phyloP scores from a whole-genome alignment of 2,113 vertebrate genomes.

The Chaenogobius annularis region DNA sequence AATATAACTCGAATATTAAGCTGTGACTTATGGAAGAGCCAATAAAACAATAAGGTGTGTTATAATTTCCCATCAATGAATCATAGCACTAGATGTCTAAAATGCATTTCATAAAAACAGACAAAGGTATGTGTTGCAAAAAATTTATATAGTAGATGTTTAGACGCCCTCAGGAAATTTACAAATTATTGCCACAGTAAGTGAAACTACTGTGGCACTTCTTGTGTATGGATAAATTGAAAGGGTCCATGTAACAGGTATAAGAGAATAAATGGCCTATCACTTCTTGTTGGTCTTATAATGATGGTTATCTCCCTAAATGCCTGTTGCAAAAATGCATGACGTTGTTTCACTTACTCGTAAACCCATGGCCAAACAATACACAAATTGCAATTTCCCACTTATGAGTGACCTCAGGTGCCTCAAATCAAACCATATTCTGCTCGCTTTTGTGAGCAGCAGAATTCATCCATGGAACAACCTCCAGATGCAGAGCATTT shows the following conservation, averaged over 20 bases:
- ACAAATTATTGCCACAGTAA: neutral
- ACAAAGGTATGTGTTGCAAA: too few species aligned
- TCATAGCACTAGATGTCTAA: too few species aligned
- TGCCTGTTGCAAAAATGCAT: neutral
- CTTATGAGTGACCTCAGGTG: conserved; percentile 18
- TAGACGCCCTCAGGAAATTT: too few species aligned
- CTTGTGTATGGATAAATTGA: too few species aligned
- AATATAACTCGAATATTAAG: too few species aligned
- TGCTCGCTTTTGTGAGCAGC: conserved; percentile 17
- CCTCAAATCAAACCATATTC: conserved; percentile 12
- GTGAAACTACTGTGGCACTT: neutral
- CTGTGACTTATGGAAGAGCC: too few species aligned
- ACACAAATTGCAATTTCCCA: conserved; percentile 1
- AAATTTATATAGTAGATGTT: too few species aligned
- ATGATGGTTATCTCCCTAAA: neutral
- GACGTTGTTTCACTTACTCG: conserved; percentile 3
- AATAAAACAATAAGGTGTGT: too few species aligned
- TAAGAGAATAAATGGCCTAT: too few species aligned
- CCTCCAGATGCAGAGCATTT: conserved; percentile 18
- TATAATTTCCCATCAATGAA: too few species aligned
- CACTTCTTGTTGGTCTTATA: neutral
- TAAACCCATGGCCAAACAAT: conserved; percentile 6
- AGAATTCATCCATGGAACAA: conserved; percentile 21
- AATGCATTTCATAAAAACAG: too few species aligned
- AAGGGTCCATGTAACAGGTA: too few species aligned